Conservation (phyloP, 2,888 invertebrate genomes). For the Drosophila mulleri region DNA sequence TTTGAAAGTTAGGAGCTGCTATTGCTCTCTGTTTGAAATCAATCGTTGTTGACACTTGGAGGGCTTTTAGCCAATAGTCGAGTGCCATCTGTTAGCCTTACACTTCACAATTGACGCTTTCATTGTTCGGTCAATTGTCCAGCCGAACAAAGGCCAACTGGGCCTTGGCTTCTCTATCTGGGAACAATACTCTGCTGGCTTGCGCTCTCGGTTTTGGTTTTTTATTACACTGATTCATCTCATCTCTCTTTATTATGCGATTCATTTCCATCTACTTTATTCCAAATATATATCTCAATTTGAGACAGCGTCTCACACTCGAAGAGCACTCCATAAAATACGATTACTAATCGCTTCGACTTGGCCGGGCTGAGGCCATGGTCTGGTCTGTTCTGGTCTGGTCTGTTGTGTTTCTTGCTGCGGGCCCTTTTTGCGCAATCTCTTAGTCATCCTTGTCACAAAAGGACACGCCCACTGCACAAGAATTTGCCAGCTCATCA, state of each 20-base stretch:
- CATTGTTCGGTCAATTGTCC: conserved; percentile 48
- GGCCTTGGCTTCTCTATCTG: not conserved
- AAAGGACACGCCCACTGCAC: conserved; percentile 53
- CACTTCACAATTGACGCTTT: conserved; percentile 45
- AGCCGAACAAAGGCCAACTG: conserved; percentile 34
- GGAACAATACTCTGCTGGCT: conserved; percentile 15
- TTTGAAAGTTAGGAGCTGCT: conserved; percentile 11
- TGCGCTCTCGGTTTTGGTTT: conserved; percentile 15
- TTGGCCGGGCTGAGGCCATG: conserved; percentile 15
- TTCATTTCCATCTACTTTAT: conserved; percentile 73
- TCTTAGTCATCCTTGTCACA: conserved; percentile 66
- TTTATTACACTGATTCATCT: conserved; percentile 69
- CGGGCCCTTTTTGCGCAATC: conserved; percentile 71
- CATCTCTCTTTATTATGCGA: conserved; percentile 64
- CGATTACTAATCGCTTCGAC: conserved; percentile 67
- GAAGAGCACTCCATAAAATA: conserved; percentile 55
- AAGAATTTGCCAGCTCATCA: conserved; percentile 75
- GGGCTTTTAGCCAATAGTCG: conserved; percentile 37
- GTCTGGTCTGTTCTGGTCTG: conserved; percentile 6
- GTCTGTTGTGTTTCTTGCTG: conserved; percentile 43
- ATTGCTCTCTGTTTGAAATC: conserved; percentile 45
- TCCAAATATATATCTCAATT: conserved; percentile 72
- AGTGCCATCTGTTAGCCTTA: conserved; percentile 23
- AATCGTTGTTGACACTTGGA: conserved; percentile 55
- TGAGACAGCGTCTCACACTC: conserved; percentile 20